These are phyloP conservation scores for Drosophila yooni DNA, from an alignment of 2,888 invertebrate species.

Conservation along the genomic window DNA sequence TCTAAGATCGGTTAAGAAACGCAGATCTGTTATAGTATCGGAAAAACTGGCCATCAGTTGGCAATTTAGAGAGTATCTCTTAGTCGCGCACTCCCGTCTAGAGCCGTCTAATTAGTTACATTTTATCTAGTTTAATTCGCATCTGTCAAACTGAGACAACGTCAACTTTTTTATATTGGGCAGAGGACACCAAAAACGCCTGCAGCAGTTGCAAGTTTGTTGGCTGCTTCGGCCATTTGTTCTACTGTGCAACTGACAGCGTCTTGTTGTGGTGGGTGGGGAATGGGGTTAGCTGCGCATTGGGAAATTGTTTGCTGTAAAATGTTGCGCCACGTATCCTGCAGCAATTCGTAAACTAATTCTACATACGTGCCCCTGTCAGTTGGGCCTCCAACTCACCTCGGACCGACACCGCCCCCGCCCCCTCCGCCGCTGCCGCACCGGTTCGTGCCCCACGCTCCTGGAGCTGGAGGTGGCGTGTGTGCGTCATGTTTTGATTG, in stretches of 20 bases:
- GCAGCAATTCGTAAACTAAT: constrained; percentile 81
- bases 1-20: no score
- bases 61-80: neutral
- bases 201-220: constrained; percentile 7
- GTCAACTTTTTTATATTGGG: neutral
- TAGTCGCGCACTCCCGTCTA: neutral
- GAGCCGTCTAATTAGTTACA: neutral
- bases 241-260: constrained; percentile 55
- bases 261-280: constrained; percentile 12
- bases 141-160: neutral
- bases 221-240: constrained; percentile 14
- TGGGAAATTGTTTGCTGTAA: constrained; percentile 75
- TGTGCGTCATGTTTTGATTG: constrained; percentile 80
- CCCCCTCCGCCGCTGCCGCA: neutral
- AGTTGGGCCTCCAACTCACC: constrained; percentile 39
- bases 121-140: neutral
- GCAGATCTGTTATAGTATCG: no score
- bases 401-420: neutral
- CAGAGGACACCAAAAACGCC: constrained; percentile 1
- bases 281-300: constrained; percentile 11
- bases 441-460: neutral
- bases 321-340: constrained; percentile 79
- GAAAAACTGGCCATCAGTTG: neutral
- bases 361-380: constrained; percentile 80
- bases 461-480: constrained; percentile 28